These are phyloP conservation scores for Oncorhynchus masou DNA, from an alignment of 2,113 vertebrate species.

Conservation along the genomic window DNA sequence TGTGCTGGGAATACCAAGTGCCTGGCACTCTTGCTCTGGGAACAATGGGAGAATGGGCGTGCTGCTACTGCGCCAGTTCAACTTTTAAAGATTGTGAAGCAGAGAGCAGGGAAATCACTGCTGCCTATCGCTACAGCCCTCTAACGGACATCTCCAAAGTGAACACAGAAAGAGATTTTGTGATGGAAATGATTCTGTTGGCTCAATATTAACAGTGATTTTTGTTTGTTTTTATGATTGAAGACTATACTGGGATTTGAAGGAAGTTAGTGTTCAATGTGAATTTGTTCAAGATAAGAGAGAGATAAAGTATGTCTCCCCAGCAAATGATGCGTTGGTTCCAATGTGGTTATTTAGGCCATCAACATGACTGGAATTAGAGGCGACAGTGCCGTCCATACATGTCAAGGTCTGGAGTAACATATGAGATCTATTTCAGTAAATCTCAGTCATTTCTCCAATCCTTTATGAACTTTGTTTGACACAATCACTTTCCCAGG, in stretches of 20 bases:
- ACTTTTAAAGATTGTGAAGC: slow-evolving; percentile 61
- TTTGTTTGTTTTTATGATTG: neutral
- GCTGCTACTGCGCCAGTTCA: slow-evolving; percentile 64
- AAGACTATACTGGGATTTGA: neutral
- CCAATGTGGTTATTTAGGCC: too few species aligned
- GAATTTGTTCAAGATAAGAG: too few species aligned
- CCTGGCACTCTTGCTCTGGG: slow-evolving; percentile 35
- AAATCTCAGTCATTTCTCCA: too few species aligned
- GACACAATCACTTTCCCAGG: too few species aligned
- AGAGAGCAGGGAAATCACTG: slow-evolving; percentile 24
- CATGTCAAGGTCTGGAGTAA: too few species aligned
- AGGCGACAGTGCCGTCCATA: too few species aligned
- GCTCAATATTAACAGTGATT: neutral
- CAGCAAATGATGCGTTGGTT: too few species aligned
- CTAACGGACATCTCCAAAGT: slow-evolving; percentile 50
- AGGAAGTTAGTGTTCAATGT: neutral
- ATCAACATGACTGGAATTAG: too few species aligned
- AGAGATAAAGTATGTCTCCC: too few species aligned
- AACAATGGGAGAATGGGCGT: slow-evolving; percentile 66
- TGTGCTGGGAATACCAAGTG: slow-evolving; percentile 77
- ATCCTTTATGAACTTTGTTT: too few species aligned
- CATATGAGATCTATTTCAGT: too few species aligned
- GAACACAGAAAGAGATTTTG: slow-evolving; percentile 61
- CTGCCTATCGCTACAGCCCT: slow-evolving; percentile 62
- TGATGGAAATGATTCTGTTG: slow-evolving; percentile 23